Base-by-base conservation (phyloP, 2,797 vertebrate genomes). In the Sciaenops ocellatus region DNA sequence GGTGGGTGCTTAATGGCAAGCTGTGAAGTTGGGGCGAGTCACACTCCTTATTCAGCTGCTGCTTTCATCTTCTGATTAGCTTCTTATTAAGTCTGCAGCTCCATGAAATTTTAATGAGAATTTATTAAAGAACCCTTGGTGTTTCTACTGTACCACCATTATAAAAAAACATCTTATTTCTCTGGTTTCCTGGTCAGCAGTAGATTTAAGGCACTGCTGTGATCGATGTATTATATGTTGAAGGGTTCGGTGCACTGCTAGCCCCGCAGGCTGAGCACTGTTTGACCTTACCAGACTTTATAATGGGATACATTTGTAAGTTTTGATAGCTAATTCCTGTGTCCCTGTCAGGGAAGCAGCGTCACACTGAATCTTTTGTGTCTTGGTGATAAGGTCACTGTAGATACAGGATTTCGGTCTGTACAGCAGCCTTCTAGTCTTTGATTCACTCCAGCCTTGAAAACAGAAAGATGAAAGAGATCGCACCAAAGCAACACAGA, bases 41-140 rank as follows among this genome's bases (percentile, higher is more conserved):
- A 52, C 87, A 90, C 91, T 94, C 90, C 89, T 95, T 94, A 91
- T 95, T 93, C 91, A 91, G 90, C 93, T 91, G 90, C 90, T 94
- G 93, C 90, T 94, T 92, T 94, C 90, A 94, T 91, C 89, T 89
- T 76, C 82, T 94, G 91, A 93, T 94, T 92, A 94, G 92, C 90
- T 91, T 92, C 94, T 93, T 94, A 94, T 93, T 93, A 92, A 92
- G 82, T 90, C 91, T 90, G 88, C 81, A 73, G 88, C 87, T 70
- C 87, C 88, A 92, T 94, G 88, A 92, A 94, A 92, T 85, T 93
- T 93, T 93, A 91, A 92, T 93, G 92, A 91, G 90, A 90, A 91
- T 93, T 92, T 93, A 93, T 93, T 80, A 86, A 92, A 89, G 87
- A 78, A 79, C 67, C 77, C 60, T 22, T 47, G 80, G 83, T 82